Evolutionary conservation across 2,113 vertebrate species (phyloP), one percentile per base, ranked within the genome.

Genomic region (Centrocercus urophasianus): DNA sequence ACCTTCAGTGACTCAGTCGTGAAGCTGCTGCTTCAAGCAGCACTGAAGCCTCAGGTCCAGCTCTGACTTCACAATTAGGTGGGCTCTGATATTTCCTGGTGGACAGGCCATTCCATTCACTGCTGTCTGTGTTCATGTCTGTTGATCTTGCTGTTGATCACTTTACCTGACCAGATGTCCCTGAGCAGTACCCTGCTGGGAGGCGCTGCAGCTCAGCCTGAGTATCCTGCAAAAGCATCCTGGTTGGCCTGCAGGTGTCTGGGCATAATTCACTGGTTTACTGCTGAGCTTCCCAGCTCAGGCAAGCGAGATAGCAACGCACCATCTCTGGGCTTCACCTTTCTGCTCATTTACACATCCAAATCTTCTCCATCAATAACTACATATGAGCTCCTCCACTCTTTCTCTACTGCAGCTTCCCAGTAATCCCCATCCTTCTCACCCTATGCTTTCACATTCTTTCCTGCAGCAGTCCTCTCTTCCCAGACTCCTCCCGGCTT

Each of bases 91-190:
- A 10, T 59, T 60, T 50, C 50, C 65, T 48, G 65, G 45, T 19
- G 10, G 4, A 20, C 19, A 11, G 32, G 6, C 0, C 0, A 2
- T 30, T 54, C 40, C 20, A 13, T 10, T 81, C 18, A 4, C 1
- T n/a, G 32, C 77, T 74, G 78, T 30, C 61, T 81, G 8, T 40
- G 45, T 14, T 63, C 61, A 59, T 4, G 6, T 12, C 47, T 42
- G 4, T 13, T 3, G 6, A 67, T 28, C 61, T 1, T 50, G 56
- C n/a, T 45, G 32, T 2, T 42, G 54, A 32, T 28, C 56, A 8
- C 45, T 40, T 57, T 67, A n/a, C 32, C 8, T n/a, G 32, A 21
- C 34, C 11, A 70, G n/a, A 47, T 78, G 20, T 36, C 57, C 32
- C 32, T n/a, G 32, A 66, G 20, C 32, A 45, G 6, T 32, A 43